Evolutionary conservation across 2,888 invertebrate genomes (phyloP).

Genomic region (Lumbricus terrestris): DNA sequence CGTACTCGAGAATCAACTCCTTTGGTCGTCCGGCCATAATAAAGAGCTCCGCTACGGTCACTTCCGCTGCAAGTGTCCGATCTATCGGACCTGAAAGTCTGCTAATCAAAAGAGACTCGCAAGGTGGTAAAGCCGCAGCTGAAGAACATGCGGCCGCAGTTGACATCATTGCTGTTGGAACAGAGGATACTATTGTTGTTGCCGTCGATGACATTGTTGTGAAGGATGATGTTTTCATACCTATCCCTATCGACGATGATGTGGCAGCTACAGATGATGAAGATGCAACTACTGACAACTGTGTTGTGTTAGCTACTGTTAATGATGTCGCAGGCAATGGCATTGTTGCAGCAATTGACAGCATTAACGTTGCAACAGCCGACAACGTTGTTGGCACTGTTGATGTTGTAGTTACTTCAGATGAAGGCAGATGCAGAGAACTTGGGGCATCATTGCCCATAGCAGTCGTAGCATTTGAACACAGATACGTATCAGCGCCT

Average conservation of each 20-base stretch:
- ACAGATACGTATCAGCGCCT: neutral
- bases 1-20: constrained; percentile 59
- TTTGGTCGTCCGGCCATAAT: constrained; percentile 67
- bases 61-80: neutral
- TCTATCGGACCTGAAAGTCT: neutral
- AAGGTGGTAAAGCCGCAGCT: neutral
- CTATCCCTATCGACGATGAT: neutral
- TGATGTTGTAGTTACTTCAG: neutral
- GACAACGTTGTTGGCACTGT: neutral
- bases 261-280: neutral
- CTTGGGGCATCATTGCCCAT: neutral
- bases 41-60: constrained; percentile 78
- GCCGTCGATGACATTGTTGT: neutral
- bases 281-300: neutral
- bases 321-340: neutral
- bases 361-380: neutral
- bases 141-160: neutral
- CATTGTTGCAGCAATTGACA: neutral
- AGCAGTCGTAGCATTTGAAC: neutral
- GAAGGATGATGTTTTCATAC: neutral
- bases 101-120: neutral
- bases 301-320: neutral
- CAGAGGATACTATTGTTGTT: neutral
- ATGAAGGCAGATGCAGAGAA: neutral
- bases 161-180: neutral